A percentile compares a stretch with the other conserved stretches of the same genome.
phyloP scores from a whole-genome alignment of 1,140 invertebrate species.

The Zaprionus kolodkinae region DNA sequence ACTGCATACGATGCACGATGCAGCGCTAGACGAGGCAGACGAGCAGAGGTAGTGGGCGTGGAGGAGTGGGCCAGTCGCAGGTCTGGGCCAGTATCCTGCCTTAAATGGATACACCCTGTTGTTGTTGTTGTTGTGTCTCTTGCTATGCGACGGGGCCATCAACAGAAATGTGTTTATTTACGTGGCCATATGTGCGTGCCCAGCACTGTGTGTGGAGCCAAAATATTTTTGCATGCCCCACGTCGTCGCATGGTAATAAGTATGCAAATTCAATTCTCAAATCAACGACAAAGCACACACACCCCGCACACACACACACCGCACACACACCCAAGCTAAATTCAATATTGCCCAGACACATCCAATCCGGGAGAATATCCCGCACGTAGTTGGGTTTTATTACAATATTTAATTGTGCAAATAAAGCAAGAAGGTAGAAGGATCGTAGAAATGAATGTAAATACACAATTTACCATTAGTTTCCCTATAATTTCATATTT shows the following conservation, averaged over 20 bases:
- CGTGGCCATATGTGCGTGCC: constrained; percentile 21
- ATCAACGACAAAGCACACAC: constrained; percentile 53
- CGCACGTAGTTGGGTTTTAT: constrained; percentile 43
- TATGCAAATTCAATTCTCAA: constrained; percentile 76
- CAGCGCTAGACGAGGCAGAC: background rate
- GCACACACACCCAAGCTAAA: background rate
- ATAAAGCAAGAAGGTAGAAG: background rate
- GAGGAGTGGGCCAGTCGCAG: constrained; percentile 5
- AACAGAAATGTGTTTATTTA: constrained; percentile 48
- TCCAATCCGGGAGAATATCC: background rate
- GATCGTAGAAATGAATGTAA: background rate
- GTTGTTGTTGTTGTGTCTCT: background rate
- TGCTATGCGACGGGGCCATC: constrained; percentile 9
- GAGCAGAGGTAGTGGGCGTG: too few species aligned
- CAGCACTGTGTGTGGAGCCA: constrained; percentile 1
- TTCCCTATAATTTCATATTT: too few species aligned
- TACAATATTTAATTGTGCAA: constrained; percentile 49
- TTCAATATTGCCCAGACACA: background rate
- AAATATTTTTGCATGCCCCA: constrained; percentile 40
- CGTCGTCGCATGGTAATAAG: constrained; percentile 51
- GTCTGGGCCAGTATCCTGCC: constrained; percentile 16
- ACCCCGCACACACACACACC: too few species aligned
- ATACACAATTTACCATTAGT: too few species aligned
- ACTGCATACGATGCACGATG: constrained; percentile 55
- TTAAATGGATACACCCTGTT: constrained; percentile 62